phyloP scores from a whole-genome alignment of 1,140 invertebrate species.

The Spodoptera frugiperda region DNA sequence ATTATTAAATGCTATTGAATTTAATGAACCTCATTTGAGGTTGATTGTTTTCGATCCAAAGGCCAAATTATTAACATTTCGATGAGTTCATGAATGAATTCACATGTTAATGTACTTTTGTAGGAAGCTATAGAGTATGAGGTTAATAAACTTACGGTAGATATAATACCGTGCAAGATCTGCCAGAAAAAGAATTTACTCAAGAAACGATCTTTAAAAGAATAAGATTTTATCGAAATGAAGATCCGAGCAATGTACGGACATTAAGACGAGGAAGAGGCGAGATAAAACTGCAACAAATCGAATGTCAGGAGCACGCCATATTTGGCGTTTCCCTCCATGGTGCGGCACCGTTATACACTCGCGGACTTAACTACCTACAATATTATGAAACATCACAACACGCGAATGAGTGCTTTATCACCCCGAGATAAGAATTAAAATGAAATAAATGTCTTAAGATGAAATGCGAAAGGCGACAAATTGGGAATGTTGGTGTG shows the following conservation, averaged over 20 bases:
- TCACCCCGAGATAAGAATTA: slow-evolving; percentile 16
- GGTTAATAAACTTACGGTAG: background rate
- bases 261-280: slow-evolving; percentile 29
- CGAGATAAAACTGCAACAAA: slow-evolving; percentile 69
- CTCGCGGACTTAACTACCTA: slow-evolving; percentile 53
- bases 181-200: background rate
- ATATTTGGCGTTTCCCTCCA: slow-evolving; percentile 60
- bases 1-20: slow-evolving; percentile 42
- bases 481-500: slow-evolving; percentile 47
- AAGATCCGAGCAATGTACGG: slow-evolving; percentile 19
- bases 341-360: slow-evolving; percentile 67
- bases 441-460: slow-evolving; percentile 9
- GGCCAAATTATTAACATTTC: slow-evolving; percentile 11
- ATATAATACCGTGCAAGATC: background rate
- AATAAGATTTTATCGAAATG: slow-evolving; percentile 24
- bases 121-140: background rate
- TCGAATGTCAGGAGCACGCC: slow-evolving; percentile 69
- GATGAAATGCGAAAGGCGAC: slow-evolving; percentile 40
- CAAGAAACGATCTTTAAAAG: slow-evolving; percentile 3
- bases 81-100: slow-evolving; percentile 6
- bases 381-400: slow-evolving; percentile 47
- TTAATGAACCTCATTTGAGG: slow-evolving; percentile 34
- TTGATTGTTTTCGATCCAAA: slow-evolving; percentile 27
- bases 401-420: slow-evolving; percentile 52
- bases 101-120: slow-evolving; percentile 1